A percentile compares a stretch with the other conserved stretches of the same genome.
These are phyloP conservation scores for Physella acuta DNA, from an alignment of 1,140 invertebrate species.

Conservation along the genomic window DNA sequence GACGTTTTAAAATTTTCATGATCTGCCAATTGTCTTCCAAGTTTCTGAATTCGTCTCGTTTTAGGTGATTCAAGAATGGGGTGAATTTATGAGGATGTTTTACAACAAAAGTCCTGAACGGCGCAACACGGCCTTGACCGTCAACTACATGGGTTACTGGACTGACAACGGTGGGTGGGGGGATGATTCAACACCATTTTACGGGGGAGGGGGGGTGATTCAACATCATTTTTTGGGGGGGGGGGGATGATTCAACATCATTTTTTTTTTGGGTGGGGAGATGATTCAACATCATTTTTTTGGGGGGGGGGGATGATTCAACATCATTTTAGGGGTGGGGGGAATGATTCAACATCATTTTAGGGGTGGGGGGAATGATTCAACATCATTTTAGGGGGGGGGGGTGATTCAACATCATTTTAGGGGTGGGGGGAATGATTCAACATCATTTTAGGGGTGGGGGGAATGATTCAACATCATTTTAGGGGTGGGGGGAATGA, in stretches of 20 bases:
- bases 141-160: slow-evolving; percentile 44
- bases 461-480: no score
- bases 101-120: slow-evolving; percentile 30
- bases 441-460: no score
- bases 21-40: no score
- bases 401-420: no score
- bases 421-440: no score
- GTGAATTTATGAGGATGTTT: slow-evolving; percentile 30
- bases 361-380: no score
- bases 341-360: background rate
- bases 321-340: background rate
- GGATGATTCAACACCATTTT: background rate
- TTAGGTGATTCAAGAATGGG: slow-evolving; percentile 39
- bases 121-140: slow-evolving; percentile 31
- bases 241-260: background rate
- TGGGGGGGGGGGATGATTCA: background rate
- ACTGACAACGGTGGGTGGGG: slow-evolving; percentile 42
- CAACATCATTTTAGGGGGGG: no score
- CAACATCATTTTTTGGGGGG: background rate
- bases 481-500: no score
- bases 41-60: background rate
- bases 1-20: no score
- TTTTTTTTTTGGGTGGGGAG: background rate
- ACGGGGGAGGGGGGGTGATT: background rate
- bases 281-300: background rate